Evolutionary conservation across 2,113 vertebrate species (phyloP).

Genomic region (Plestiodon gilberti): DNA sequence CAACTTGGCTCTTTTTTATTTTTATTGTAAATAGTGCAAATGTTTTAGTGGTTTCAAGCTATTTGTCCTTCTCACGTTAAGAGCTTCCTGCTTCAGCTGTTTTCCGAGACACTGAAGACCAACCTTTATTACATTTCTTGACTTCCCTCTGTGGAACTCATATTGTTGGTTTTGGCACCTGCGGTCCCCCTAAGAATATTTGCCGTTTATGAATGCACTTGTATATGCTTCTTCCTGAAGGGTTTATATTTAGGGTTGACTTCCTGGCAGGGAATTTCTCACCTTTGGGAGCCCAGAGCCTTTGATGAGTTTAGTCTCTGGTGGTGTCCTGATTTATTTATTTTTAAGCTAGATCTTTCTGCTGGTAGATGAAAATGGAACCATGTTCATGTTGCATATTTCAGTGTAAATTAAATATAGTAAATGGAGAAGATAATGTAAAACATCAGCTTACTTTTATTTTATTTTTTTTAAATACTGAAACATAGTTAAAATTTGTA

Average conservation of each 20-base stretch:
- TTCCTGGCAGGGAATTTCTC: slow-evolving; percentile 55
- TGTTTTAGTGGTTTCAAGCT: slow-evolving; percentile 7
- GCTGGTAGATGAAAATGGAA: slow-evolving; percentile 4
- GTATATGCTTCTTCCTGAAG: slow-evolving; percentile 60
- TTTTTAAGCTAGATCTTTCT: slow-evolving; percentile 29
- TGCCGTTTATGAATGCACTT: slow-evolving; percentile 63
- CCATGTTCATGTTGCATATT: background rate
- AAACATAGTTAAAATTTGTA: background rate
- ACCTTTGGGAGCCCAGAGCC: slow-evolving; percentile 55
- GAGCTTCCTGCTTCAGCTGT: slow-evolving; percentile 46
- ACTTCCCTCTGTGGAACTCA: slow-evolving; percentile 31
- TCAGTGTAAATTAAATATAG: background rate
- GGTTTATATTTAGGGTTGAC: slow-evolving; percentile 61
- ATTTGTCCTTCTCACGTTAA: slow-evolving; percentile 34
- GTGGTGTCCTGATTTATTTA: background rate
- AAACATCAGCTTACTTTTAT: background rate
- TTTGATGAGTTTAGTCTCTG: slow-evolving; percentile 50
- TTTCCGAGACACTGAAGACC: slow-evolving; percentile 13
- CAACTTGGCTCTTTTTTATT: slow-evolving; percentile 40
- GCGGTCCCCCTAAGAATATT: slow-evolving; percentile 56
- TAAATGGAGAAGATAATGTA: background rate
- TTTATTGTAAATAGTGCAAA: background rate
- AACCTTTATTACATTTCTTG: slow-evolving; percentile 54
- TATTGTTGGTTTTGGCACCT: slow-evolving; percentile 61
- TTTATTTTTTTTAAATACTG: background rate